A percentile compares a stretch with the other conserved stretches of the same genome.
Evolutionary conservation across 1,140 invertebrate species (phyloP).

Genomic region (Drosophila lowei): DNA sequence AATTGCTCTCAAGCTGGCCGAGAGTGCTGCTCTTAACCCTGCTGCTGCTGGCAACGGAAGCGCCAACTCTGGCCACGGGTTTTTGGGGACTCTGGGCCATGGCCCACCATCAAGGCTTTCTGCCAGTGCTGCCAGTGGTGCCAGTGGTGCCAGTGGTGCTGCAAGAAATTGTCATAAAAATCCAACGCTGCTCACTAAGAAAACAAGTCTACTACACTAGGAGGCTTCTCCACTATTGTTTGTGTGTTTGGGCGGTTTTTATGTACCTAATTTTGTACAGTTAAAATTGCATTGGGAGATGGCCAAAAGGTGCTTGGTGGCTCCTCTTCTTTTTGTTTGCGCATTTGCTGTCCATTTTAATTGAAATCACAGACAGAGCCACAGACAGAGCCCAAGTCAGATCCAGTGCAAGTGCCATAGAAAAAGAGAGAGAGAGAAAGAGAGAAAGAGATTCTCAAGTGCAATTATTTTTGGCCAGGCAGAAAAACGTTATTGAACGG

Average conservation of each 20-base stretch:
- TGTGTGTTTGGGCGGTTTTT: conserved; percentile 21
- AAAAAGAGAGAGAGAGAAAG: conserved; percentile 45
- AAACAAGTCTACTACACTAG: background rate
- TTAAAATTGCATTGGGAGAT: conserved; percentile 45
- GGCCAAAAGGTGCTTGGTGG: background rate
- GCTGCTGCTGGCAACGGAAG: conserved; percentile 63
- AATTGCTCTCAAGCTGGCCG: conserved; percentile 65
- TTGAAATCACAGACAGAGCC: conserved; percentile 75
- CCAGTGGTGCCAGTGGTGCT: conserved; percentile 26
- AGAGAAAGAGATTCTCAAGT: conserved; percentile 32
- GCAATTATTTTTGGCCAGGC: conserved; percentile 59
- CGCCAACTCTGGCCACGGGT: conserved; percentile 59
- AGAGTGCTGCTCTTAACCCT: conserved; percentile 4
- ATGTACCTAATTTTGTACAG: conserved; percentile 37
- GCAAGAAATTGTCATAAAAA: conserved; percentile 77
- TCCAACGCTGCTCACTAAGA: conserved; percentile 14
- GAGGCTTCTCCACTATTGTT: background rate
- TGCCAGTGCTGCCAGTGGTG: conserved; percentile 18
- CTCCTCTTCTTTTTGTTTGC: conserved; percentile 39
- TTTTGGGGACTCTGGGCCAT: background rate
- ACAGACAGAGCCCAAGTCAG: conserved; percentile 32
- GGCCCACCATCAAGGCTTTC: conserved; percentile 5
- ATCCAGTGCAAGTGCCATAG: conserved; percentile 33
- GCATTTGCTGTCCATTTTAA: conserved; percentile 65
- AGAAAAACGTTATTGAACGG: conserved; percentile 61